A percentile compares a stretch with the other conserved stretches of the same genome.
Evolutionary conservation across 2,797 vertebrate genomes (phyloP).

Genomic region (Spinibarbus caldwelli): DNA sequence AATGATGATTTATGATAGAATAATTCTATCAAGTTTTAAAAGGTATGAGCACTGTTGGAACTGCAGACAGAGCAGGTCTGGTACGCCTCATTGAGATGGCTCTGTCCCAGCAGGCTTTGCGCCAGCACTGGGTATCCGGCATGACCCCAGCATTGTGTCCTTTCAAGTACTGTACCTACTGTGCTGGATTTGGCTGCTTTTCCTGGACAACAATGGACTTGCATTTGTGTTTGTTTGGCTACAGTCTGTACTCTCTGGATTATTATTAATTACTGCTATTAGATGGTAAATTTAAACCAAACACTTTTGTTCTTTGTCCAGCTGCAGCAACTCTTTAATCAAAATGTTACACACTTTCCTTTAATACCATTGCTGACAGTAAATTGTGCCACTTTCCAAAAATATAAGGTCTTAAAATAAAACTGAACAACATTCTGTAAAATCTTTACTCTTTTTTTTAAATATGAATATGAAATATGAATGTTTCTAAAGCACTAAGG

Average conservation of each 20-base stretch:
- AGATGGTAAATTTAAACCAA: not conserved
- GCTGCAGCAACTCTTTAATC: not conserved
- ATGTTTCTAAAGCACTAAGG: not conserved
- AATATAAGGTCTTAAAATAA: not conserved
- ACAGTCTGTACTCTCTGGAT: not conserved
- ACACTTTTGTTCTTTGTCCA: not conserved
- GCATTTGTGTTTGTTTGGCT: constrained; percentile 23
- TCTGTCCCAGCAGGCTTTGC: constrained; percentile 8
- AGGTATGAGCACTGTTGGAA: not conserved
- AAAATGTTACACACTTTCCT: not conserved
- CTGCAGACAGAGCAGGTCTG: constrained; percentile 13
- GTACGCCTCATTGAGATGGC: constrained; percentile 30
- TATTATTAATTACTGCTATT: constrained; percentile 15
- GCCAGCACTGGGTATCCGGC: constrained; percentile 17
- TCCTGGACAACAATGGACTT: constrained; percentile 28
- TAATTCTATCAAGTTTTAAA: not conserved
- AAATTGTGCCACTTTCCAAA: not conserved
- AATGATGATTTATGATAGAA: not conserved
- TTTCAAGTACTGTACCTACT: constrained; percentile 29
- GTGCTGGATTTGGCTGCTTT: constrained; percentile 31
- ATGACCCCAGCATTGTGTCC: constrained; percentile 32
- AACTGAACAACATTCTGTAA: not conserved
- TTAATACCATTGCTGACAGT: not conserved
- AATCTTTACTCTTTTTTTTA: not conserved
- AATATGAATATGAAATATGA: not conserved